Base-by-base conservation (phyloP, 2,888 invertebrate species). In the Diachrysia chrysitis region DNA sequence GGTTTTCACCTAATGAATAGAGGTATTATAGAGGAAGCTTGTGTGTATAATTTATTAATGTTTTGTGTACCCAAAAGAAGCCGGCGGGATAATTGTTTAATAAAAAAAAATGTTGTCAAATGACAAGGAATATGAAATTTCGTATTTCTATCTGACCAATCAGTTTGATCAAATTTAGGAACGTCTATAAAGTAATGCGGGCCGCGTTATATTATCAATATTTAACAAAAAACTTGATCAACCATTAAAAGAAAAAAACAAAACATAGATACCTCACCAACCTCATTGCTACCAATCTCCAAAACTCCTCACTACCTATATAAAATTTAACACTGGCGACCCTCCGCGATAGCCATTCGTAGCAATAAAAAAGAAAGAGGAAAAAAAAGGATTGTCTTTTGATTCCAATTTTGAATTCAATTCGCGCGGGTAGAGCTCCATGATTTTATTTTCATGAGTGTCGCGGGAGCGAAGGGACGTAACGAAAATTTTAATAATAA, bases 381-480 rank as follows among this genome's bases (percentile, higher is more conserved):
- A 86, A 89, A 89, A 83, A 87, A 92, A 93, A 91, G 92, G 92
- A 93, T 93, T 93, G 93, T 91, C 93, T 92, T 92, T 89, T 93
- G 94, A 93, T 94, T 91, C 93, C 94, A 93, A 93, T 94, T 94
- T 93, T 91, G 93, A 91, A 93, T 93, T 93, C 94, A 94, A 95
- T 95, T 90, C 92, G 87, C 91, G 90, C 90, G 91, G 92, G 92
- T 89, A 87, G 88, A 83, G 87, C 84, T 89, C 91, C 94, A 95
- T 95, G 95, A 95, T 95, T 95, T 95, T 94, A 95, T 95, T 95
- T 94, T 95, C 94, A 94, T 94, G 93, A 93, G 89, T 87, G 92
- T 82, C 89, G 76, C 85, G 94, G 93, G 93, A 93, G 85, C 48
- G 46, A 60, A 66, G 82, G 78, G 71, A 73, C 76, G 88, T 90